A percentile compares a stretch with the other conserved stretches of the same genome.
Conservation (phyloP, 2,797 vertebrate species). For the Alfaro cultratus region DNA sequence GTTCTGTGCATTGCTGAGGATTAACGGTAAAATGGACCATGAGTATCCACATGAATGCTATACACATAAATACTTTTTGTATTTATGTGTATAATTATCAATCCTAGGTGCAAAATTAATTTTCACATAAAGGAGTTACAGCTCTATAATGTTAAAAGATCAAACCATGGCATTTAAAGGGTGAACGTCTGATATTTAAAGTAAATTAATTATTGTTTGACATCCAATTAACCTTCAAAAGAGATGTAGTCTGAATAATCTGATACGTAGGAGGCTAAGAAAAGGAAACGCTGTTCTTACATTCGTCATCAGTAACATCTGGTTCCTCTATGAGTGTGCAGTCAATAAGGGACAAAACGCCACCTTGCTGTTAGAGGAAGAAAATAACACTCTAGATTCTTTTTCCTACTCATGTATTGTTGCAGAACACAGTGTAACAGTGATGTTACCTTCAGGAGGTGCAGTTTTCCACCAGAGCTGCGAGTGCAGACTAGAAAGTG, state of each 20-base stretch:
- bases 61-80: not conserved
- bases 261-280: constrained; percentile 13
- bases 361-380: constrained; percentile 88
- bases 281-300: constrained; percentile 78
- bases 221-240: constrained; percentile 77
- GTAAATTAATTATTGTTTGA: constrained; percentile 64
- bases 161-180: constrained; percentile 74
- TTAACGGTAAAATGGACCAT: constrained; percentile 20
- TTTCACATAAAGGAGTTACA: constrained; percentile 28
- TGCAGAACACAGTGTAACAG: not conserved
- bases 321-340: constrained; percentile 96
- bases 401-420: not conserved
- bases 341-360: constrained; percentile 95
- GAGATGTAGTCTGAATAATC: constrained; percentile 40
- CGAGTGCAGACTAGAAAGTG: constrained; percentile 98
- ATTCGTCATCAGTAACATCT: constrained; percentile 91
- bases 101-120: constrained; percentile 30
- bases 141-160: constrained; percentile 62
- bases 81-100: constrained; percentile 15
- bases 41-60: constrained; percentile 4
- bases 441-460: constrained; percentile 91
- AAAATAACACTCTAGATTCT: not conserved
- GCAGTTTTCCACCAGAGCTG: constrained; percentile 97
- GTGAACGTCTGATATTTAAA: constrained; percentile 72
- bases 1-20: constrained; percentile 17